Conservation (phyloP, 1,140 invertebrate species). For the Sinella curviseta region DNA sequence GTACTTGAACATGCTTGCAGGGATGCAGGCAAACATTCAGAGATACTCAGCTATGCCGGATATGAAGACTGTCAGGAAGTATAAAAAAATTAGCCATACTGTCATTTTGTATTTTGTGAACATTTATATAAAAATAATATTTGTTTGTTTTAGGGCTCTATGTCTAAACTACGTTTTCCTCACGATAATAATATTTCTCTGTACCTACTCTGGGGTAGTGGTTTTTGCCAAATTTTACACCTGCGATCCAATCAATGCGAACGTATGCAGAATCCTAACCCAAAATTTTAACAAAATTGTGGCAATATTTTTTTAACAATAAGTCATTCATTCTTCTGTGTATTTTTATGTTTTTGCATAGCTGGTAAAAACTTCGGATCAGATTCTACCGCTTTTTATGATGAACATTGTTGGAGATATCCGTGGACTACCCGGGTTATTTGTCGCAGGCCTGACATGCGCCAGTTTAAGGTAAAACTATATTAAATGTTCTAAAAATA, state of each 20-base stretch:
- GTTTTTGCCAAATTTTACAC: slow-evolving; percentile 64
- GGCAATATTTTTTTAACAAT: background rate
- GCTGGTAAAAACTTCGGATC: slow-evolving; percentile 64
- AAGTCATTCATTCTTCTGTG: too few relatives aligned
- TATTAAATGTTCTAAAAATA: background rate
- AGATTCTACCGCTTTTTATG: slow-evolving; percentile 69
- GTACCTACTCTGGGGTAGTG: slow-evolving; percentile 71
- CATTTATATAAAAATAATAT: too few relatives aligned
- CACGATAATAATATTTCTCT: slow-evolving; percentile 55
- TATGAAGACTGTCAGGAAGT: slow-evolving; percentile 15
- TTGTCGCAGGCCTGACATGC: slow-evolving; percentile 63
- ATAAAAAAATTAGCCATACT: too few relatives aligned
- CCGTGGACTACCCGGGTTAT: slow-evolving; percentile 74
- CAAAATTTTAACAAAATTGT: too few relatives aligned
- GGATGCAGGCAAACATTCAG: slow-evolving; percentile 26
- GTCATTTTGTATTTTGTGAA: too few relatives aligned
- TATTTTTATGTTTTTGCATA: slow-evolving; percentile 46
- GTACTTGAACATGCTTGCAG: background rate
- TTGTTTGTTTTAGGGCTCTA: slow-evolving; percentile 50
- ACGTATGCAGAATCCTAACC: too few relatives aligned
- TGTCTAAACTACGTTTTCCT: slow-evolving; percentile 53
- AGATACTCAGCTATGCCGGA: background rate
- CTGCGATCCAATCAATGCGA: slow-evolving; percentile 58
- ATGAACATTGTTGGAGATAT: slow-evolving; percentile 69
- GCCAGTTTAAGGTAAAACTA: slow-evolving; percentile 1